Percentiles rank a stretch among this genome's conserved stretches.
Conservation (phyloP, 2,888 invertebrate species). For the Orgyia antiqua region DNA sequence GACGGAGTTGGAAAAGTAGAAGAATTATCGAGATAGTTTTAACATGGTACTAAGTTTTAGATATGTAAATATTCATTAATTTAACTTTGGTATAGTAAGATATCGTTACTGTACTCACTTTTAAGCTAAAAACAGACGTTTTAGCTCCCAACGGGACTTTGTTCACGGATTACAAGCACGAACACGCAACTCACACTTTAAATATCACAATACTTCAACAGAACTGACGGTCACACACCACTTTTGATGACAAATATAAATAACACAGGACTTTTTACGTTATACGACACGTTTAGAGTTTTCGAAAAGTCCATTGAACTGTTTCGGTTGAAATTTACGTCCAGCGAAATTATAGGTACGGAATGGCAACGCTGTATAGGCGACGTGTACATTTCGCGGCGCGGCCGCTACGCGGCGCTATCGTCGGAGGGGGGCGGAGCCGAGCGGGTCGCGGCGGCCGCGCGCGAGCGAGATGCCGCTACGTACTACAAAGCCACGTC, state of each 20-base stretch:
- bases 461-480: constrained; percentile 55
- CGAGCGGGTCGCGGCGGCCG: constrained; percentile 52
- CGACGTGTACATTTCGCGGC: constrained; percentile 58
- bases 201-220: constrained; percentile 60
- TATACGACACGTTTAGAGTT: constrained; percentile 66
- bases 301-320: constrained; percentile 78
- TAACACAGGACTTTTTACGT: constrained; percentile 60
- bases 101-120: constrained; percentile 46
- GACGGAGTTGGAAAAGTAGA: constrained; percentile 35
- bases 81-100: constrained; percentile 11
- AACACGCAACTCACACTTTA: constrained; percentile 64
- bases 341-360: constrained; percentile 78
- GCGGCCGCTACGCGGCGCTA: constrained; percentile 67
- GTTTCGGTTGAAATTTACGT: constrained; percentile 77
- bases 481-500: constrained; percentile 27
- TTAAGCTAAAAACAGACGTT: constrained; percentile 54
- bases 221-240: constrained; percentile 58
- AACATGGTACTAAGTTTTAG: constrained; percentile 19
- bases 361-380: constrained; percentile 76
- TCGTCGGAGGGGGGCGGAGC: constrained; percentile 62
- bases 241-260: constrained; percentile 52
- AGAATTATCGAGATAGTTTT: constrained; percentile 21
- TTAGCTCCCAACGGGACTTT: constrained; percentile 61
- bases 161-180: constrained; percentile 66
- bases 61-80: no score